phyloP scores from a whole-genome alignment of 2,113 vertebrate species.

The Columba janthina region DNA sequence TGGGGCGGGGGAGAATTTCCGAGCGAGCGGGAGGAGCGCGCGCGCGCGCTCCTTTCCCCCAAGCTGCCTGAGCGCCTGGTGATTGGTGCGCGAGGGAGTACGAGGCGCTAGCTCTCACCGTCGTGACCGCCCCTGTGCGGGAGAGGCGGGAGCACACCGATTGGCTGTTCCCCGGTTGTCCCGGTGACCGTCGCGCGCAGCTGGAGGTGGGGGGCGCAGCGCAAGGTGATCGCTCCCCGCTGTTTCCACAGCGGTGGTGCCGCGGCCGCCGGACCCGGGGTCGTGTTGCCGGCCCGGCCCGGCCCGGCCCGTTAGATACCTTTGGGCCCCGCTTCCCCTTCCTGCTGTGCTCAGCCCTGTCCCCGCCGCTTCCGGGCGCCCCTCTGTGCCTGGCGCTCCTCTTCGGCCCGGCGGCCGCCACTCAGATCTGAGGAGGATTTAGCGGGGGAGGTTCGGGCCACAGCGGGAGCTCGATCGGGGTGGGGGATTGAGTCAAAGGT shows the following conservation, averaged over 20 bases:
- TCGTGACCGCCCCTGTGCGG: neutral
- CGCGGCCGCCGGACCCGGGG: neutral
- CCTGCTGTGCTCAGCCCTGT: neutral
- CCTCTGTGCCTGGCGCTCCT: neutral
- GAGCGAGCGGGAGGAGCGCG: neutral
- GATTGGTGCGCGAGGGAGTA: slow-evolving; percentile 18
- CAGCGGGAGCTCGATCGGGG: neutral
- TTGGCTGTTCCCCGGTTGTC: slow-evolving; percentile 8
- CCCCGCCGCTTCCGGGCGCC: no score
- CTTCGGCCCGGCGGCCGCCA: no score
- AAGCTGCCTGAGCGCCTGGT: neutral
- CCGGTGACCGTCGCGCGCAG: neutral
- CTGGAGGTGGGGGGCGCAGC: neutral
- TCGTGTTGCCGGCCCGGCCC: neutral
- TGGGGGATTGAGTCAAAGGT: neutral
- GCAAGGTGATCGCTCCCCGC: neutral
- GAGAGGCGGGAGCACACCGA: neutral
- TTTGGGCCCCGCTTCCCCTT: no score
- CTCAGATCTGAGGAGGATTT: neutral
- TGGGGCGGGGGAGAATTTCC: no score
- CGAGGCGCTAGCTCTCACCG: neutral
- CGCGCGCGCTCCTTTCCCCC: neutral
- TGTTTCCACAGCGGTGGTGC: no score
- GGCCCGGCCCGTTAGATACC: no score
- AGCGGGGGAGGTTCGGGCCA: neutral